Percentiles rank a stretch among this genome's conserved stretches.
Conservation (phyloP, 2,113 vertebrate species). For the Nothocercus nigrocapillus region DNA sequence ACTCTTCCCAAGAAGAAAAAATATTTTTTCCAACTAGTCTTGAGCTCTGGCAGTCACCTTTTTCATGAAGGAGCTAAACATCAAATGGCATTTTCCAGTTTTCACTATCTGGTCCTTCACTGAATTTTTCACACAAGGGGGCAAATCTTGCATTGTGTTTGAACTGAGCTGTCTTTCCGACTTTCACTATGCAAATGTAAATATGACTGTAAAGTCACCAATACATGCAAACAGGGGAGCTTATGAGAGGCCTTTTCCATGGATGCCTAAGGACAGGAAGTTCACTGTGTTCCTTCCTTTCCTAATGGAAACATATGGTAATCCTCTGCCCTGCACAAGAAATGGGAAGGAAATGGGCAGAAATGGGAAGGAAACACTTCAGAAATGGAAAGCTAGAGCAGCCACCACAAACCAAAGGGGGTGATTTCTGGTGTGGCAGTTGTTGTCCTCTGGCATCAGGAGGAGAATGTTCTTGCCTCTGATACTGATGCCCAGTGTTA, state of each 20-base stretch:
- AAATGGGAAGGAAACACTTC: background rate
- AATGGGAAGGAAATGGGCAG: background rate
- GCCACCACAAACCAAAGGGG: background rate
- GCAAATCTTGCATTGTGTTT: background rate
- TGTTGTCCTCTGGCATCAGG: background rate
- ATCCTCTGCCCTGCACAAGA: fast-evolving
- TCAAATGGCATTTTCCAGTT: background rate
- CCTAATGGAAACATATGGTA: background rate
- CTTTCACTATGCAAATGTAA: background rate
- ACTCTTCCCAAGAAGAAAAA: background rate
- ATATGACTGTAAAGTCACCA: background rate
- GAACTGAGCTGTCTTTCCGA: background rate
- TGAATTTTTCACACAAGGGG: background rate
- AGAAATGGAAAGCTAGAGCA: background rate
- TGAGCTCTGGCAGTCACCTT: background rate
- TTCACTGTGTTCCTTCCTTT: background rate
- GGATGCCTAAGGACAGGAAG: fast-evolving
- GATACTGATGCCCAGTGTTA: background rate
- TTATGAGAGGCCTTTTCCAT: background rate
- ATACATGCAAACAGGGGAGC: background rate
- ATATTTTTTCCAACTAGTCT: background rate
- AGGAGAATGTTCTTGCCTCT: background rate
- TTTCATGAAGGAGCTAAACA: background rate
- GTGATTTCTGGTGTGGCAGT: background rate
- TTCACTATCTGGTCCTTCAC: background rate